Evolutionary conservation across 2,797 vertebrate genomes (phyloP), one percentile per base, ranked within the genome.

Genomic region (Sebastes iracundus): DNA sequence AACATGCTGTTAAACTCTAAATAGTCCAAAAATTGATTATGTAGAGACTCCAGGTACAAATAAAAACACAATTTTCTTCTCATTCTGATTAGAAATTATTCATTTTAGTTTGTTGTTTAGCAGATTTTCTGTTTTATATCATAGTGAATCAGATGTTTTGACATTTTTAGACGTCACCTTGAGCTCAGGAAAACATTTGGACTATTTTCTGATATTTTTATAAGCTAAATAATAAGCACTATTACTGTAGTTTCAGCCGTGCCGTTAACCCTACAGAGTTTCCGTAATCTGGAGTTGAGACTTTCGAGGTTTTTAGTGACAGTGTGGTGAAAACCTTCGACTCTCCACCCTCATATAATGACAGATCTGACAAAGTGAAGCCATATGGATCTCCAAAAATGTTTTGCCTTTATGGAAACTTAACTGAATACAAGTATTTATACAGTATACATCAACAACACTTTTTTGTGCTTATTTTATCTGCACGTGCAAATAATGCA

Each of bases 341-440:
- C 55, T 75, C 84, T 69, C 75, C 81, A 16, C 79, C 80, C 80
- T 85, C 52, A 1, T n/a, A 6, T 86, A 76, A 82, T 81, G 79
- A 82, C 82, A 88, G 82, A 82, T 82, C 65, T 42, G 59, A 59
- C 7, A 68, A 53, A 72, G 30, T 72, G 20, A 52, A 65, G 46
- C 53, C 63, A 77, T 16, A 23, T 77, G 80, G 30, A 62, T 65
- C 22, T 3, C 16, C 35, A 20, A 42, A 60, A 52, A 23, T 8
- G 4, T 20, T 18, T 38, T 52, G 27, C 32, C 18, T 32, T 72
- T 9, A 52, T 23, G 33, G 23, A 62, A 22, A 56, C 3, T 6
- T n/a, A 27, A 6, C 55, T 28, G 7, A 28, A 20, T 23, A 14
- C 56, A 32, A 28, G 20, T 49, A 56, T 38, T 5, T 30, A 30